Evolutionary conservation across 2,888 invertebrate species (phyloP).

Genomic region (Unio pictorum): DNA sequence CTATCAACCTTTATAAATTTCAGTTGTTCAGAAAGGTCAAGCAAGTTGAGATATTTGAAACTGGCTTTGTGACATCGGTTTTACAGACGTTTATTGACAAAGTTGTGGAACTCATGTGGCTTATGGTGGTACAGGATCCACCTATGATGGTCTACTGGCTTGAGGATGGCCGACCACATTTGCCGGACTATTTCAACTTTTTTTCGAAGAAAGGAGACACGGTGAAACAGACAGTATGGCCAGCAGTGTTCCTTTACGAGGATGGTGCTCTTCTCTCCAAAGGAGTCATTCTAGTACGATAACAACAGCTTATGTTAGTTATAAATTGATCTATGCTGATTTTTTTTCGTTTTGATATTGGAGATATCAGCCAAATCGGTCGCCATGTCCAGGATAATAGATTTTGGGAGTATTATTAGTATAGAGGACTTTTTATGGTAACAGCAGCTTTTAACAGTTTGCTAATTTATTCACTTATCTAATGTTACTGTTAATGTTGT

Average conservation of each 20-base stretch:
- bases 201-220: conserved; percentile 13
- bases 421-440: too few species aligned
- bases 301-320: too few species aligned
- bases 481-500: too few species aligned
- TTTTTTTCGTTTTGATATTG: too few species aligned
- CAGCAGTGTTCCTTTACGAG: conserved; percentile 24
- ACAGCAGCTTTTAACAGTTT: too few species aligned
- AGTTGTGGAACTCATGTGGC: conserved; percentile 21
- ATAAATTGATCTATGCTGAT: too few species aligned
- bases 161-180: conserved; percentile 18
- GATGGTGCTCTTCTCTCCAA: conserved; percentile 23
- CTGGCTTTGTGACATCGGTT: conserved; percentile 11
- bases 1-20: conserved; percentile 1
- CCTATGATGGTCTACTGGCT: conserved; percentile 29
- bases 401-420: too few species aligned
- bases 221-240: conserved; percentile 35
- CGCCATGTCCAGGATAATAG: too few species aligned
- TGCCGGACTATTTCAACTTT: conserved; percentile 23
- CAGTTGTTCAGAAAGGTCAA: conserved; percentile 29
- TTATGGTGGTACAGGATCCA: conserved; percentile 24
- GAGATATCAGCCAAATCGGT: too few species aligned
- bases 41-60: conserved; percentile 23
- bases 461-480: too few species aligned
- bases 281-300: conserved; percentile 19
- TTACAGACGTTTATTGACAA: conserved; percentile 20